Base-by-base conservation (phyloP, 1,140 invertebrate species). In the Cataglyphis hispanica region DNA sequence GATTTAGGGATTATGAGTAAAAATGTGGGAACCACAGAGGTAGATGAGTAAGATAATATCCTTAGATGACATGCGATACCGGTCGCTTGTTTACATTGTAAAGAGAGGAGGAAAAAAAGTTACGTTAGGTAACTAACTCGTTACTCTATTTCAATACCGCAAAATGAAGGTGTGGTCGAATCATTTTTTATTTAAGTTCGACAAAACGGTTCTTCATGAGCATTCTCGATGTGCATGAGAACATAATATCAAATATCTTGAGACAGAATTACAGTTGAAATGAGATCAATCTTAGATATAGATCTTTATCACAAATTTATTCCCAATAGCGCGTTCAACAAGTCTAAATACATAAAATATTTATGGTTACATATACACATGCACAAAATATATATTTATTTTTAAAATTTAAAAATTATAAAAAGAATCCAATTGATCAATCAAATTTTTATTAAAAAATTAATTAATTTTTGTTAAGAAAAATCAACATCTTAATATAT, bases 91-190 rank as follows among this genome's bases (percentile, higher is more conserved):
- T 34, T 81, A 19, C 34, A 40, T 74, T 74, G 16, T 50, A 74
- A 74, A 60, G 53, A n/a, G 31, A 72, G 25, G 19, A 50, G 22
- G 19, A 46, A 56, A 34, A 58, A 86, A 77, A 80, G 58, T 80
- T 84, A 84, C 63, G 87, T 93, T 92, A 89, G 85, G 88, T 91
- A 93, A 93, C 86, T 75, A 86, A 86, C 87, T 84, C 80, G 64
- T 87, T 85, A 63, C 43, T 74, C 84, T 83, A 88, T 91, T 92
- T 85, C 69, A 43, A 87, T 91, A 91, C 93, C 92, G 76, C 92
- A 93, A 74, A 84, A 84, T 70, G 34, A 60, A 90, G 81, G 81
- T 90, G 91, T 67, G 89, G 92, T 92, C 69, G 43, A 74, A 66
- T 27, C 22, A 81, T 89, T 83, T 80, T 64, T 86, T 69, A 25